Evolutionary conservation across 2,113 vertebrate species (phyloP).

Genomic region (Oenanthe melanoleuca): DNA sequence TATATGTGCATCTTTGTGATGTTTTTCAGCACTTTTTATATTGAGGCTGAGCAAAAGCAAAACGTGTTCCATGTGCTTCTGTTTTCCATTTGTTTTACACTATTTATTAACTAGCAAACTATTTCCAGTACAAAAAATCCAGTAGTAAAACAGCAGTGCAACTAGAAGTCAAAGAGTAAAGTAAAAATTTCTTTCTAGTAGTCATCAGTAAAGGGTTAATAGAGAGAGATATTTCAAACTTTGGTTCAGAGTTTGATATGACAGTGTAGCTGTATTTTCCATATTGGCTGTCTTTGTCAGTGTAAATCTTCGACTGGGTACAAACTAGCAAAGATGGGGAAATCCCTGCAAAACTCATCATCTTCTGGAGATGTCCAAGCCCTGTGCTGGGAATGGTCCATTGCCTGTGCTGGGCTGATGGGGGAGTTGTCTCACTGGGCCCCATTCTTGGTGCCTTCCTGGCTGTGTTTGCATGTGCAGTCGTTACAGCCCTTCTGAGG

Average conservation of each 20-base stretch:
- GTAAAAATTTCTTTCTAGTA: not conserved
- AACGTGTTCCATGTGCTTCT: not conserved
- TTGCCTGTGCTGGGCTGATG: not conserved
- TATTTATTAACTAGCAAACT: constrained; percentile 11
- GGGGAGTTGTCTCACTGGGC: not conserved
- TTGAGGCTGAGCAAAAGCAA: not conserved
- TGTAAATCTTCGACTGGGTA: not conserved
- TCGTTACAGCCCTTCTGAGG: not conserved
- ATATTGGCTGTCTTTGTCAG: not conserved
- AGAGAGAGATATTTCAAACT: not conserved
- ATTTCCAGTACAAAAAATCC: not conserved
- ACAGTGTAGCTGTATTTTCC: not conserved
- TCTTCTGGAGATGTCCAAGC: not conserved
- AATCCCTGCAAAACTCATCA: not conserved
- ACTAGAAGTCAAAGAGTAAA: not conserved
- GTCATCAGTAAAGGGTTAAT: not conserved
- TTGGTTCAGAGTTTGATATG: not conserved
- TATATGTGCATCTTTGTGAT: not conserved
- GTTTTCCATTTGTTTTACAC: not conserved
- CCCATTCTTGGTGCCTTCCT: not conserved
- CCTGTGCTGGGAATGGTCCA: not conserved
- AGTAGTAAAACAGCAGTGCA: not conserved
- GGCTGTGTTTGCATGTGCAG: fast-evolving
- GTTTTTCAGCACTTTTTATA: not conserved
- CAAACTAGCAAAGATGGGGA: not conserved